Conservation (phyloP, 1,140 invertebrate species). For the Cylas formicarius region DNA sequence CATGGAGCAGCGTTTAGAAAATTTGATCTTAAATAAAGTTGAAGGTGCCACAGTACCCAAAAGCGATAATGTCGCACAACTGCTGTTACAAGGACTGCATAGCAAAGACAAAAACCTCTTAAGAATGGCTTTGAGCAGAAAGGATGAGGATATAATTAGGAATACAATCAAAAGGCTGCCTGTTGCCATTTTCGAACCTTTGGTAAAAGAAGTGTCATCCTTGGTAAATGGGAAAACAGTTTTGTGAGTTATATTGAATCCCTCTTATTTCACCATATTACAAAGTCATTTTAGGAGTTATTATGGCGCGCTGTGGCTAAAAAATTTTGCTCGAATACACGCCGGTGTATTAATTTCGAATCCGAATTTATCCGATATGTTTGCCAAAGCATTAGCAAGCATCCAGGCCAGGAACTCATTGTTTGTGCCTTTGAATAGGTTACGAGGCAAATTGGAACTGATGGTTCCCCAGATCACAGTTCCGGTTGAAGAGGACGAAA, state of each 20-base stretch:
- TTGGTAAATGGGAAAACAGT: constrained; percentile 55
- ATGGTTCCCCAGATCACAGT: constrained; percentile 49
- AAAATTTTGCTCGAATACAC: constrained; percentile 51
- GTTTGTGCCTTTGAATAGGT: constrained; percentile 47
- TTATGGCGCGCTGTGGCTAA: constrained; percentile 54
- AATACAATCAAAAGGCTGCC: constrained; percentile 57
- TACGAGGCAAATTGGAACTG: constrained; percentile 52
- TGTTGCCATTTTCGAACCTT: constrained; percentile 51
- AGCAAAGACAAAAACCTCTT: constrained; percentile 64
- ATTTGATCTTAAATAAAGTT: constrained; percentile 51
- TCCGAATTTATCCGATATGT: constrained; percentile 46
- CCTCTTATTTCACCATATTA: constrained; percentile 9
- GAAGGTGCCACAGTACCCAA: constrained; percentile 41
- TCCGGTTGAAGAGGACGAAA: constrained; percentile 39
- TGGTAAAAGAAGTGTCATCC: constrained; percentile 54
- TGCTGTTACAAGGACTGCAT: constrained; percentile 68
- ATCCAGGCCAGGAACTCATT: constrained; percentile 51
- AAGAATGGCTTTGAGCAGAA: constrained; percentile 48
- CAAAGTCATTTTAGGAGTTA: constrained; percentile 46
- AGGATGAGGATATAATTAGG: constrained; percentile 50
- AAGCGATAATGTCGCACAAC: constrained; percentile 61
- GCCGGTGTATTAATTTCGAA: constrained; percentile 55
- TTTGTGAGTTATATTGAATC: constrained; percentile 43
- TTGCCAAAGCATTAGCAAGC: constrained; percentile 52
- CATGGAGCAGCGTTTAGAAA: constrained; percentile 66